Evolutionary conservation across 2,113 vertebrate species (phyloP), one percentile per base, ranked within the genome.

Genomic region (Protobothrops flavoviridis): DNA sequence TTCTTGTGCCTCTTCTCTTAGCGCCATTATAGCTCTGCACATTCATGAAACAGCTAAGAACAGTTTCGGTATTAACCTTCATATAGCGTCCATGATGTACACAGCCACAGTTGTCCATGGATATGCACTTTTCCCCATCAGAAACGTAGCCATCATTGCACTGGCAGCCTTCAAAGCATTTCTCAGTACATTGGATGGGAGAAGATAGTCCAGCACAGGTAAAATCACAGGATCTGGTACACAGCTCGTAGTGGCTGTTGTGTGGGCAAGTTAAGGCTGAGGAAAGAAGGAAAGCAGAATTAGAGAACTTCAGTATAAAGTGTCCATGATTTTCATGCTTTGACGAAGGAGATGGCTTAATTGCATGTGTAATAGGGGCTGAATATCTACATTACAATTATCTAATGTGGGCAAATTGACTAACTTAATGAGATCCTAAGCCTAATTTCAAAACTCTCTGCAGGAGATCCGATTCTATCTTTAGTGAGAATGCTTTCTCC

Each of bases 91-190:
- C 97, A 12, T 96, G 88, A 61, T 96, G 92, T 59, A 97, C 88
- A 94, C 98, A 98, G 13, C 98, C 98, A 91, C 98, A 98, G 64
- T 87, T 91, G 1, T 97, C 94, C 93, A 97, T 85, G 3, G 94
- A 21, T 87, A 97, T 97, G 90, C 98, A 98, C 4, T 94, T 93
- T 43, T 94, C 59, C 20, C 97, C 97, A 93, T 98, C 96, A n/a
- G 94, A 97, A 91, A 97, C 85, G 15, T 97, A 98, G 64, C 97
- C 96, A 0, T 15, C 59, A 17, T 97, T 95, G 90, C 98, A 98
- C 74, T 97, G 96, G 93, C 98, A 98, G 88, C 98, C 97, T 96
- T 98, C 98, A 95, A 97, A 97, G 91, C 97, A 97, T 74, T 69
- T 90, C 4, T 87, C 10, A 24, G 91, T 92, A 29, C 95, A 96